Conservation (phyloP, 2,888 invertebrate species). For the Aphidoletes aphidimyza region DNA sequence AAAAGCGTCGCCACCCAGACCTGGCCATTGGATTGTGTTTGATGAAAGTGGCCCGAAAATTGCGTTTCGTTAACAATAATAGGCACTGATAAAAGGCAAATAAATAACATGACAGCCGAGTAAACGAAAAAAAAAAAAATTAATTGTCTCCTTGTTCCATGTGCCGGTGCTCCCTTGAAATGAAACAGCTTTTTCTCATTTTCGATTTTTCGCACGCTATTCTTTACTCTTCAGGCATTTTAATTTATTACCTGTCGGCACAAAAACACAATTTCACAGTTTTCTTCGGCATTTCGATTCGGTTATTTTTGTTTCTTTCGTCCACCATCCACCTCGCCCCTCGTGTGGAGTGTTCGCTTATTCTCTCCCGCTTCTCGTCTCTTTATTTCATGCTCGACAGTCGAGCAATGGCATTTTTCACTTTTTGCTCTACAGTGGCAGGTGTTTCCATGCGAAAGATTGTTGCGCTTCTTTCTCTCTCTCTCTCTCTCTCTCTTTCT, state of each 20-base stretch:
- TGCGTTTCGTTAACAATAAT: slow-evolving; percentile 13
- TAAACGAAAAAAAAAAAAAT: too few relatives aligned
- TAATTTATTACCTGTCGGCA: slow-evolving; percentile 52
- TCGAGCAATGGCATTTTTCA: not conserved
- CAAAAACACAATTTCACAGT: not conserved
- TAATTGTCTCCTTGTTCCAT: slow-evolving; percentile 45
- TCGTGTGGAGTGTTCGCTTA: not conserved
- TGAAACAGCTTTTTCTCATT: not conserved
- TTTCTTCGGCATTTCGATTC: not conserved
- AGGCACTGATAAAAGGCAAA: slow-evolving; percentile 27
- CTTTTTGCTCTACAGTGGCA: not conserved
- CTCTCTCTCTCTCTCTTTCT: not conserved
- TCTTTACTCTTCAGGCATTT: not conserved
- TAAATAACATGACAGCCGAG: slow-evolving; percentile 50
- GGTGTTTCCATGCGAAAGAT: not conserved
- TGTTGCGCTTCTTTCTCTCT: not conserved
- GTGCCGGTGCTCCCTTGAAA: not conserved
- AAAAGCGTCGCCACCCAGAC: too few relatives aligned
- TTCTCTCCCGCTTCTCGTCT: not conserved
- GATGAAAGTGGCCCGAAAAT: not conserved
- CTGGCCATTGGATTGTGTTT: too few relatives aligned
- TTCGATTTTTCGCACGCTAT: too few relatives aligned
- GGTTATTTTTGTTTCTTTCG: not conserved
- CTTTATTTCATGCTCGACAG: too few relatives aligned
- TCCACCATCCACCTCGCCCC: not conserved